Evolutionary conservation across 1,140 invertebrate genomes (phyloP).

Genomic region (Tachypleus tridentatus): DNA sequence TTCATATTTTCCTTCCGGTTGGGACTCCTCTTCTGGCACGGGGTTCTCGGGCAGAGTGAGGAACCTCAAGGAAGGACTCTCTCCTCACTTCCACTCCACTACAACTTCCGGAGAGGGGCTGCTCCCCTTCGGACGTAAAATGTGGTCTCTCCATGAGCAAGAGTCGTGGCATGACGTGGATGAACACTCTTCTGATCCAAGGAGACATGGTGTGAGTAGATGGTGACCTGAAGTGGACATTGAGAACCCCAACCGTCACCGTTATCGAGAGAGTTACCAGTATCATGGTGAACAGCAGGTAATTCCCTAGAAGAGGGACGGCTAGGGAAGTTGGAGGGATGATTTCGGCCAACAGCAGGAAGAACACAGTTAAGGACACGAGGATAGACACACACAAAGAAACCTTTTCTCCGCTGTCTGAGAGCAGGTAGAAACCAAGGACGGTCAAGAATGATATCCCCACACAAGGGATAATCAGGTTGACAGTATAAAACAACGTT

Average conservation of each 20-base stretch:
- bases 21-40: too few species aligned
- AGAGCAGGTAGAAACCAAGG: constrained; percentile 96
- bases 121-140: too few species aligned
- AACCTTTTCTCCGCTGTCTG: constrained; percentile 92
- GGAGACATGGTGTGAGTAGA: constrained; percentile 89
- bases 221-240: constrained; percentile 96
- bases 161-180: constrained; percentile 72
- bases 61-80: too few species aligned
- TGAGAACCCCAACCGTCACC: constrained; percentile 93
- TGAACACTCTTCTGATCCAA: constrained; percentile 85
- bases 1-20: too few species aligned
- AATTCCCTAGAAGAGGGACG: constrained; percentile 89
- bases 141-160: constrained; percentile 56
- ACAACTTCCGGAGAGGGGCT: too few species aligned
- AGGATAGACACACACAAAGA: constrained; percentile 96
- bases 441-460: constrained; percentile 94
- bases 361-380: constrained; percentile 95
- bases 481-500: constrained; percentile 93
- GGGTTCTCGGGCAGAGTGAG: too few species aligned
- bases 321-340: constrained; percentile 96
- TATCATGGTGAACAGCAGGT: constrained; percentile 95
- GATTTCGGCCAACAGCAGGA: constrained; percentile 88
- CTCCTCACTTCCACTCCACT: too few species aligned
- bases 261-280: constrained; percentile 94
- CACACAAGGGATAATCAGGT: constrained; percentile 88